Conservation (phyloP, 2,888 invertebrate genomes). For the Pasiphila rectangulata region DNA sequence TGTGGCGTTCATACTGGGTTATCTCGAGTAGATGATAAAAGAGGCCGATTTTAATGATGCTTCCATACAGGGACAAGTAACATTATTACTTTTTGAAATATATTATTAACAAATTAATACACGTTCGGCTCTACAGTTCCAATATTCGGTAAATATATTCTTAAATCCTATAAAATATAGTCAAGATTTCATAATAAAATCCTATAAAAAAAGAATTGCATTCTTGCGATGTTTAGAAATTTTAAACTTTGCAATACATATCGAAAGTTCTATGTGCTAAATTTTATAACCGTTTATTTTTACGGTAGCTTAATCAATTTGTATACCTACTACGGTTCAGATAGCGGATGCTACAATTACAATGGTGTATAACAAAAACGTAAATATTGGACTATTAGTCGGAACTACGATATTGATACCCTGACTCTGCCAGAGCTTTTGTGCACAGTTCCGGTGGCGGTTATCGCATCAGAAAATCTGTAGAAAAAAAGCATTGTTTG, state of each 20-base stretch:
- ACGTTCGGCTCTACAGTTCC: background rate
- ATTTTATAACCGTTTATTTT: constrained; percentile 34
- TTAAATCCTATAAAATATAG: too few relatives aligned
- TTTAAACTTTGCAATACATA: too few relatives aligned
- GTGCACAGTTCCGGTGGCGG: constrained; percentile 71
- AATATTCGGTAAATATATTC: too few relatives aligned
- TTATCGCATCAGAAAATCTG: constrained; percentile 64
- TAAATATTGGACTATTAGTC: constrained; percentile 72
- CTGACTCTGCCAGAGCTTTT: constrained; percentile 66
- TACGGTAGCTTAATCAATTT: constrained; percentile 26
- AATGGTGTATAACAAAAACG: constrained; percentile 65
- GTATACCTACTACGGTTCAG: constrained; percentile 29
- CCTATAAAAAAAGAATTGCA: too few relatives aligned
- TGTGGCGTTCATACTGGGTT: constrained; percentile 44
- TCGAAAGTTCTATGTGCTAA: constrained; percentile 7
- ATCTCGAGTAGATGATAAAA: constrained; percentile 44
- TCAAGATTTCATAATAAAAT: too few relatives aligned
- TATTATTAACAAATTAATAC: background rate
- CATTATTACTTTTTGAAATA: constrained; percentile 16
- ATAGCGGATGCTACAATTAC: constrained; percentile 59
- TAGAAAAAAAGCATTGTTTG: constrained; percentile 64
- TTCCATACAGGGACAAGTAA: constrained; percentile 27
- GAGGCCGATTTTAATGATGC: constrained; percentile 41
- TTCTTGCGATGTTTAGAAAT: too few relatives aligned
- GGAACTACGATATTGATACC: constrained; percentile 75